Conservation (phyloP, 2,888 invertebrate genomes). For the Synergus japonicus region DNA sequence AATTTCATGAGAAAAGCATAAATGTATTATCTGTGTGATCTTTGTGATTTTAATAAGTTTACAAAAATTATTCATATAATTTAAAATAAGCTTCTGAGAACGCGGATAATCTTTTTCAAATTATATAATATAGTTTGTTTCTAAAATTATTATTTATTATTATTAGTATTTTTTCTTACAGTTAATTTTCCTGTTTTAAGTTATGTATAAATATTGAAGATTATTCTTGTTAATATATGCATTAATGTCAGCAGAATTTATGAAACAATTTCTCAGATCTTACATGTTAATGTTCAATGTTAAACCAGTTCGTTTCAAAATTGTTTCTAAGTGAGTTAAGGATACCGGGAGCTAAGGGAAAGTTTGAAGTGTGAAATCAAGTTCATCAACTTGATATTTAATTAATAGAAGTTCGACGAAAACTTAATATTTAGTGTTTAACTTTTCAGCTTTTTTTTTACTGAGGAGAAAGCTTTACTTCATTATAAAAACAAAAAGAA, state of each 20-base stretch:
- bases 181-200: too few species aligned
- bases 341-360: neutral
- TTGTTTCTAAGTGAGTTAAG: neutral
- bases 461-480: neutral
- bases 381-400: neutral
- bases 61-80: neutral
- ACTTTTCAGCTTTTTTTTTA: neutral
- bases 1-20: too few species aligned
- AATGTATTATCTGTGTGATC: too few species aligned
- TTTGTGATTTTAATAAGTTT: too few species aligned
- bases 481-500: too few species aligned
- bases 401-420: constrained; percentile 3
- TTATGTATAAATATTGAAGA: too few species aligned
- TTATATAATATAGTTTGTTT: too few species aligned
- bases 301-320: neutral
- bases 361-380: constrained; percentile 7
- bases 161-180: too few species aligned
- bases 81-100: neutral
- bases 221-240: too few species aligned
- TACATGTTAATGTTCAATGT: neutral
- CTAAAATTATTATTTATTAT: too few species aligned
- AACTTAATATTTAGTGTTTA: neutral
- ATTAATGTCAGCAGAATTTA: neutral
- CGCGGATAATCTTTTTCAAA: too few species aligned
- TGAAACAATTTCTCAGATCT: neutral